phyloP scores from a whole-genome alignment of 2,888 invertebrate species.

The Pollenia angustigena region DNA sequence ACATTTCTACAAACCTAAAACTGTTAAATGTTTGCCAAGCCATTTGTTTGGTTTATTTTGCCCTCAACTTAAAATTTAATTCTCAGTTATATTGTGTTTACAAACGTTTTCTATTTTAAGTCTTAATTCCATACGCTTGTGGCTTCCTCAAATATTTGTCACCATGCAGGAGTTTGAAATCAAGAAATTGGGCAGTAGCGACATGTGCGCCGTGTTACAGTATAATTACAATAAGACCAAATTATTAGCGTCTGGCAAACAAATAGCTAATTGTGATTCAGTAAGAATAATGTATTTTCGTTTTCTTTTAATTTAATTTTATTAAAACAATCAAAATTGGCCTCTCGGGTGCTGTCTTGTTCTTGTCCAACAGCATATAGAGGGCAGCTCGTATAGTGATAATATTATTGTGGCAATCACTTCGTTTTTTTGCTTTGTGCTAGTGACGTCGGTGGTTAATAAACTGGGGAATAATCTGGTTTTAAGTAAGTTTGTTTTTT shows the following conservation, averaged over 20 bases:
- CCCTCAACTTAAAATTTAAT: no score
- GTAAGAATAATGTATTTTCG: constrained; percentile 75
- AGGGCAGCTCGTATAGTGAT: constrained; percentile 72
- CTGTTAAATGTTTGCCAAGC: no score
- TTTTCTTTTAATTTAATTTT: background rate
- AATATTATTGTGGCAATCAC: constrained; percentile 76
- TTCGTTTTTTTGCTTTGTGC: constrained; percentile 73
- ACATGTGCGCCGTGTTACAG: constrained; percentile 79
- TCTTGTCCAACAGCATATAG: constrained; percentile 64
- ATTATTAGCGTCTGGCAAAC: constrained; percentile 33
- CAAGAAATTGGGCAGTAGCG: constrained; percentile 68
- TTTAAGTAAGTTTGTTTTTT: constrained; percentile 75
- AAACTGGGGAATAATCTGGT: constrained; percentile 73
- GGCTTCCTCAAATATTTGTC: constrained; percentile 93
- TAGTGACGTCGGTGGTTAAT: constrained; percentile 74
- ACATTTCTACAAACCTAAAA: no score
- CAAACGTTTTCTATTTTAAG: constrained; percentile 82
- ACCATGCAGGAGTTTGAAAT: constrained; percentile 86
- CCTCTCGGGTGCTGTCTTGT: background rate
- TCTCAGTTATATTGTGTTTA: background rate
- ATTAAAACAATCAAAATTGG: background rate
- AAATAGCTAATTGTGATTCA: constrained; percentile 76
- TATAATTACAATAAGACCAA: constrained; percentile 77
- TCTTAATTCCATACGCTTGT: constrained; percentile 91
- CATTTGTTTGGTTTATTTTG: no score